Evolutionary conservation across 2,113 vertebrate genomes (phyloP), one percentile per base, ranked within the genome.

Genomic region (Platichthys flesus): DNA sequence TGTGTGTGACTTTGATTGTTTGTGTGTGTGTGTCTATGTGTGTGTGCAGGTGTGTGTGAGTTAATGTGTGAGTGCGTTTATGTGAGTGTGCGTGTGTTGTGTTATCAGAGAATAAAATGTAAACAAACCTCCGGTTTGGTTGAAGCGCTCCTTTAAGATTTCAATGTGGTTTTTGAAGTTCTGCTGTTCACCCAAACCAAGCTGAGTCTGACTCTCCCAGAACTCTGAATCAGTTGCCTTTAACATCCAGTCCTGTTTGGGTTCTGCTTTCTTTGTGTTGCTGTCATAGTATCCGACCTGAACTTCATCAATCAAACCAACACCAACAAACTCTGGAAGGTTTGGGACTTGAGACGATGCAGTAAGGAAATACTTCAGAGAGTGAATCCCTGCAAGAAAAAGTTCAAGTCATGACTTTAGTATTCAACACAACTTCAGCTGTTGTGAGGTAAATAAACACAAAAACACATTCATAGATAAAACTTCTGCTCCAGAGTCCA

Each of bases 201-300:
- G 10, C 10, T 5, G 4, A 57, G 58, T 84, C 0, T 77, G 0
- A 1, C 3, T 6, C 26, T 80, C 42, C 80, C 31, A 80, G 69
- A 78, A 81, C 45, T 81, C 0, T 37, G 54, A 45, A 5, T 49
- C 84, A 20, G 5, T 59, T 64, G 24, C 2, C n/a, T 35, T 31
- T 1, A 12, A 37, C 77, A 87, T 59, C 85, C 90, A 91, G 68
- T 85, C 83, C 66, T 86, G 85, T 75, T 79, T 89, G 23, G 78
- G 2, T 8, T 18, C 40, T 5, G 28, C 28, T 6, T 31, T 31
- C 28, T 6, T 6, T 31, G 28, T 31, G 28, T 31, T 31, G 28
- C 28, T 0, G 84, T 93, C 89, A 15, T 62, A 92, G 35, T 86
- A 21, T 40, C 0, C 0, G 0, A 88, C 65, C 52, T 65, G 14